Conservation (phyloP, 1,140 invertebrate species). For the Drosophila pectinifera region DNA sequence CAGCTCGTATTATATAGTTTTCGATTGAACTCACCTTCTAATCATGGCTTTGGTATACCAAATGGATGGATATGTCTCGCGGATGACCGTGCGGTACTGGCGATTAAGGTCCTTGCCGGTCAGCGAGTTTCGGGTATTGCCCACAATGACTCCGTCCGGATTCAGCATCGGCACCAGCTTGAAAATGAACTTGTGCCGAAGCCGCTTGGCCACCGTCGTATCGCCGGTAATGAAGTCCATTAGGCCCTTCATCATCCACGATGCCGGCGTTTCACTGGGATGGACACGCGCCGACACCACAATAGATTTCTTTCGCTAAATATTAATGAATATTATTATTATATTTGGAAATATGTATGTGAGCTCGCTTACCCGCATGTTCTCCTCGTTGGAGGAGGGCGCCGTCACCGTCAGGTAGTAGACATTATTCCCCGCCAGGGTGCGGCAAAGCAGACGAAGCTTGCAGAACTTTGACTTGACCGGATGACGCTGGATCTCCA, state of each 20-base stretch:
- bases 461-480: conserved; percentile 92
- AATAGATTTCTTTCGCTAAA: conserved; percentile 91
- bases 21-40: conserved; percentile 90
- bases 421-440: conserved; percentile 95
- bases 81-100: conserved; percentile 94
- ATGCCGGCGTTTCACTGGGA: conserved; percentile 97
- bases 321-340: not conserved
- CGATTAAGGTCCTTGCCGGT: conserved; percentile 95
- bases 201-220: conserved; percentile 89
- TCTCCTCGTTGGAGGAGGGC: conserved; percentile 87
- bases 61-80: conserved; percentile 96
- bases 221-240: conserved; percentile 96
- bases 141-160: conserved; percentile 96
- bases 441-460: conserved; percentile 92
- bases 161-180: conserved; percentile 98
- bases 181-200: conserved; percentile 97
- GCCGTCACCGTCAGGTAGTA: conserved; percentile 96
- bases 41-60: conserved; percentile 97
- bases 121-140: conserved; percentile 95
- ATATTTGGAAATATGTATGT: not conserved
- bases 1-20: no score
- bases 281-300: conserved; percentile 96
- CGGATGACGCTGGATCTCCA: conserved; percentile 90
- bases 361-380: conserved; percentile 57
- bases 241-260: conserved; percentile 98